These are phyloP conservation scores for Tenebrio molitor DNA, from an alignment of 1,140 invertebrate species.

Conservation along the genomic window DNA sequence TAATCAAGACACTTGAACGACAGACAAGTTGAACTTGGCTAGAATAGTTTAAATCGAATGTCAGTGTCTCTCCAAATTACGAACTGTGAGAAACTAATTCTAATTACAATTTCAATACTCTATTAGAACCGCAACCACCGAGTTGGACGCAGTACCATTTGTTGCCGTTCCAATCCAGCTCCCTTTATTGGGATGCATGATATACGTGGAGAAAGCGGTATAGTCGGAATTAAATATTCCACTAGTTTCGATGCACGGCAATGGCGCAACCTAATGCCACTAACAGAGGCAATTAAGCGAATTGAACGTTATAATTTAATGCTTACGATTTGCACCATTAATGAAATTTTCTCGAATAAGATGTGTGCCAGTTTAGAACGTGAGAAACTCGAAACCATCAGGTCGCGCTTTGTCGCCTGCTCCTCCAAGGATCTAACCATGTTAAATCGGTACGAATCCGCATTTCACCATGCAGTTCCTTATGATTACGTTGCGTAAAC, in stretches of 20 bases:
- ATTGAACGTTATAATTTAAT: constrained; percentile 23
- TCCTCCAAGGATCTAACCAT: not conserved
- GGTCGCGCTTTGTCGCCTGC: not conserved
- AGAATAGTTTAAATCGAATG: constrained; percentile 49
- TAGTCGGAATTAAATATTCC: constrained; percentile 25
- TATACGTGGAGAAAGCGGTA: constrained; percentile 23
- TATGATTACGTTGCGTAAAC: constrained; percentile 35
- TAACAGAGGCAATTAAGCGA: constrained; percentile 24
- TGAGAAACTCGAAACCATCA: not conserved
- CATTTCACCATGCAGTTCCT: constrained; percentile 14
- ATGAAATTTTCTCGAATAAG: constrained; percentile 20
- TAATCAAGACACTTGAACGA: constrained; percentile 22
- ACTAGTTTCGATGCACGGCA: not conserved
- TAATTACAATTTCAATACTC: constrained; percentile 51
- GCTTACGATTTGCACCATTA: constrained; percentile 11
- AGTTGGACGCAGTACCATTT: constrained; percentile 42
- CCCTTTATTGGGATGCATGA: constrained; percentile 31
- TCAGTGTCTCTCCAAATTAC: constrained; percentile 44
- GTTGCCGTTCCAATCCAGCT: constrained; percentile 32
- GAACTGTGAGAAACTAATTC: constrained; percentile 45
- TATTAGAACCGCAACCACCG: constrained; percentile 31
- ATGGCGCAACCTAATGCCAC: not conserved
- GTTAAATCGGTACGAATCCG: constrained; percentile 18
- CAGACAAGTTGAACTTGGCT: constrained; percentile 1
- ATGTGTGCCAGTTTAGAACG: not conserved